Base-by-base conservation (phyloP, 1,140 invertebrate species). In the Formica exsecta region DNA sequence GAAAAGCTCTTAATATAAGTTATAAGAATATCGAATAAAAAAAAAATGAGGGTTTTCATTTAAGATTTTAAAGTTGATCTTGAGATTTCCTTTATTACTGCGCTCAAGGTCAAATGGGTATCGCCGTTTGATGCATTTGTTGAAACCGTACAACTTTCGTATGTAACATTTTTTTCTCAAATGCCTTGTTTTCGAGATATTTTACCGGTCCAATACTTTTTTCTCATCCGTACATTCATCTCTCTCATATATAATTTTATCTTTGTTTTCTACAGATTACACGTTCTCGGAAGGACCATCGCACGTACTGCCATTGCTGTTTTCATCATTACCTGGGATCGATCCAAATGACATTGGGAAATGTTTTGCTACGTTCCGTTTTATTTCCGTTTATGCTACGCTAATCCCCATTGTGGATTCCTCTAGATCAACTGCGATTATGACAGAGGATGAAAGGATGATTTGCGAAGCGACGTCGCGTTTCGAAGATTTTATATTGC, bases 341-440 rank as follows among this genome's bases (percentile, higher is more conserved):
- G 98, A 99, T 95, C 97, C 98, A 0, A 99, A 99, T 92, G 98
- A 99, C 94, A 96, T 97, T 48, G 96, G 96, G 81, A 99, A 99
- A 92, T 98, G 97, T 85, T 95, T 98, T 90, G 96, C 97, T 41
- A 97, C 98, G 0, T 96, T 98, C 87, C 96, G 97, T 93, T 96
- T 98, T 88, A 97, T 98, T 74, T 96, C 97, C 16, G 97, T 97
- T 16, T 97, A 98, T 91, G 96, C 96, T 1, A 96, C 96, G 54
- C 95, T 98, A 92, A 96, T 99, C 59, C 97, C 98, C 0, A 95
- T 99, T 22, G 96, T 98, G 1, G 98, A 99, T 92, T 98, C 97
- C 84, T 98, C 98, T 3, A 96, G 96, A 48, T 97, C 97, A 0
- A 95, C 96, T 29, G 96, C 96, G 9, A 90, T 96, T 86, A 96